These are phyloP conservation scores for Dasyprocta punctata DNA, from an alignment of 2,113 vertebrate species.

Conservation along the genomic window DNA sequence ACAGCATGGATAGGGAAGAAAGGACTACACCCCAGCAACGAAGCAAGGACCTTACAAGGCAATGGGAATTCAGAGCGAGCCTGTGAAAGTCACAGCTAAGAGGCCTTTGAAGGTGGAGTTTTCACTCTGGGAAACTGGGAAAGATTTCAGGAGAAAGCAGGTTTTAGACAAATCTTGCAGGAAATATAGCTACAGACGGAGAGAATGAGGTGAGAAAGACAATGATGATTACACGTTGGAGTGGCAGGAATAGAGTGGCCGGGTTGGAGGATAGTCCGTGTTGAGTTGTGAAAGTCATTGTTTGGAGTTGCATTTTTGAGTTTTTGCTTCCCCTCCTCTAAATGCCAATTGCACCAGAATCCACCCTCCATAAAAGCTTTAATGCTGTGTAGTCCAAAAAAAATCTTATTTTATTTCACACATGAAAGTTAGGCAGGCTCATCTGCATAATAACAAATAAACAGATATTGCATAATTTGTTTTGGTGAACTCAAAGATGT, in stretches of 20 bases:
- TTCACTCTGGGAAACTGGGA: background rate
- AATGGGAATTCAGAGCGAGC: background rate
- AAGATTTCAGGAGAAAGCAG: background rate
- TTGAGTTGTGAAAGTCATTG: background rate
- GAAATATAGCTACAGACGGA: background rate
- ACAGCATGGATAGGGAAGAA: background rate
- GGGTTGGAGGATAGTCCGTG: background rate
- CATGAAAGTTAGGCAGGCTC: background rate
- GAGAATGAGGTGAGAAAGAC: background rate
- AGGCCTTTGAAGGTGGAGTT: background rate
- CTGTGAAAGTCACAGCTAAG: background rate
- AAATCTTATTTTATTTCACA: background rate
- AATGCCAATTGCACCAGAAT: background rate
- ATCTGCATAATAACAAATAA: background rate
- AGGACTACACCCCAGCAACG: background rate
- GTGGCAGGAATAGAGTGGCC: accelerated
- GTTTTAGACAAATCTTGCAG: background rate
- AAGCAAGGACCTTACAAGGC: background rate
- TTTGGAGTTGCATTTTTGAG: background rate
- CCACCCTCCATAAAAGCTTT: background rate
- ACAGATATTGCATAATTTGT: background rate
- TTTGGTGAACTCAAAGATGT: background rate
- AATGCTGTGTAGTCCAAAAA: background rate
- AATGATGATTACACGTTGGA: accelerated
- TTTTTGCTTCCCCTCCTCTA: background rate